These are phyloP conservation scores for Chamaetylas fuelleborni DNA, from an alignment of 2,113 vertebrate species.

Conservation along the genomic window DNA sequence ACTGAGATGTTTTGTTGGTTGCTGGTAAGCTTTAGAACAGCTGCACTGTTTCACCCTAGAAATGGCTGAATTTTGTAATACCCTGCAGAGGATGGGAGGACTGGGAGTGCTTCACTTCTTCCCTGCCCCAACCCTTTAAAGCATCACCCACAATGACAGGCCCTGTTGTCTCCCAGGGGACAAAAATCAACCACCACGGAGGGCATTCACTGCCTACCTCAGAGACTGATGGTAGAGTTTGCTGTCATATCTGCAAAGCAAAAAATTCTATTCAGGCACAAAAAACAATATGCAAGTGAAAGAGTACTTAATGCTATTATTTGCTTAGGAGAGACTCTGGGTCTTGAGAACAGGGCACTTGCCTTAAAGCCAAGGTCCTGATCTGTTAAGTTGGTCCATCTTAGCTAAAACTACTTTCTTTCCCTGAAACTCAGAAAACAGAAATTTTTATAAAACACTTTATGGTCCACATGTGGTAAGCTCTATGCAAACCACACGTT, in stretches of 20 bases:
- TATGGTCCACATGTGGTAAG: background rate
- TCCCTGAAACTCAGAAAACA: background rate
- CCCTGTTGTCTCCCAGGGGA: background rate
- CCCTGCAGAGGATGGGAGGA: background rate
- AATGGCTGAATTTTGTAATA: background rate
- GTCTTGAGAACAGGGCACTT: background rate
- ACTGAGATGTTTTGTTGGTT: background rate
- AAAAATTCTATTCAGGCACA: background rate
- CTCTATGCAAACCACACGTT: background rate
- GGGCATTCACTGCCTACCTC: background rate
- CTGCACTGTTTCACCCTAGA: background rate
- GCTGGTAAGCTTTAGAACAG: background rate
- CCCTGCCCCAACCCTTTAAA: background rate
- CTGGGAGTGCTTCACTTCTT: background rate
- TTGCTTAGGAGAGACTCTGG: background rate
- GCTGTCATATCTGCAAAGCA: background rate
- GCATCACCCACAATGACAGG: background rate
- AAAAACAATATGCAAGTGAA: background rate
- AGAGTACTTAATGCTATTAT: background rate
- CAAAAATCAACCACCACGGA: background rate
- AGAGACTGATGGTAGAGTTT: background rate
- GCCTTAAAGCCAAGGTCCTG: background rate
- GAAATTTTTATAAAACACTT: background rate
- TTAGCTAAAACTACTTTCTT: background rate
- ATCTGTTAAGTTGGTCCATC: background rate